Percentiles rank a stretch among this genome's conserved stretches.
Evolutionary conservation across 2,888 invertebrate genomes (phyloP).

Genomic region (Hirtodrosophila cameraria): DNA sequence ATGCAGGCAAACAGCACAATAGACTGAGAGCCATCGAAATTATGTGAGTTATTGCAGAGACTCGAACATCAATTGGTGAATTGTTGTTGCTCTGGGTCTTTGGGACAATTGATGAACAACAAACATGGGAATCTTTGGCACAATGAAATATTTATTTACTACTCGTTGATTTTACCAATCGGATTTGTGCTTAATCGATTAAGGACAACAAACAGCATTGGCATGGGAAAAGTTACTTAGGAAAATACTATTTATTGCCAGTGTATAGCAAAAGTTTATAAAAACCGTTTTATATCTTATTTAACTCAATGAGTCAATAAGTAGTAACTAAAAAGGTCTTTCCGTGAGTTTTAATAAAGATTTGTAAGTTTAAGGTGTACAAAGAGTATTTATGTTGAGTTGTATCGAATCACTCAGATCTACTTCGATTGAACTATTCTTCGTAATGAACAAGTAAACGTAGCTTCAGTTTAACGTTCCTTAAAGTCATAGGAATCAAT

Average conservation of each 20-base stretch:
- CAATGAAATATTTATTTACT: conserved; percentile 41
- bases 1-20: neutral
- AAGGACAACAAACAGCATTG: conserved; percentile 12
- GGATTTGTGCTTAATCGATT: no score
- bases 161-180: conserved; percentile 28
- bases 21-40: neutral
- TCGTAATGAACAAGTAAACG: no score
- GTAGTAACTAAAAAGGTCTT: no score
- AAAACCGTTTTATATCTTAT: no score
- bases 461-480: no score
- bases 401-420: no score
- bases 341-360: no score
- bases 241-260: conserved; percentile 12
- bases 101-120: conserved; percentile 27
- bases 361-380: no score
- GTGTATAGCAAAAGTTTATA: neutral
- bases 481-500: no score
- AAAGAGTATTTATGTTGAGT: no score
- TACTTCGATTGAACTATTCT: no score
- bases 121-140: conserved; percentile 22
- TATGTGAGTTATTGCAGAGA: conserved; percentile 29
- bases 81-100: conserved; percentile 19
- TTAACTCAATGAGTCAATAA: no score
- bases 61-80: conserved; percentile 31
- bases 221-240: conserved; percentile 23